These are phyloP conservation scores for Ornithorhynchus anatinus DNA, from an alignment of 2,113 vertebrate species.

Conservation along the genomic window DNA sequence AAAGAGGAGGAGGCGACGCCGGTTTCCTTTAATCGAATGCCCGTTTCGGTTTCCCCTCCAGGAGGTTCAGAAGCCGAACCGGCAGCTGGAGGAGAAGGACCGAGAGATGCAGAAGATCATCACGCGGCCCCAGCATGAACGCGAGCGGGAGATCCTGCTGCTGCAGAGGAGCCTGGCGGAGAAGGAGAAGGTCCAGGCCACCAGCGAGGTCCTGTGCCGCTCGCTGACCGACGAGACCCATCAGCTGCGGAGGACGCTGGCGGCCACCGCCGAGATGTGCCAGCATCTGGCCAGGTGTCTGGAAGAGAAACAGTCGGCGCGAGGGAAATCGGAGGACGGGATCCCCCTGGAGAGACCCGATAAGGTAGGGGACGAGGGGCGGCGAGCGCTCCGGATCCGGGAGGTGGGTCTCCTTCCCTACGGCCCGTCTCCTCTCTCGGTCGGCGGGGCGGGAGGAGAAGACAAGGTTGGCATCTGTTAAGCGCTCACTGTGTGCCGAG, in stretches of 20 bases:
- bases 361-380: no score
- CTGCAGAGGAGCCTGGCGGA: constrained; percentile 76
- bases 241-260: constrained; percentile 82
- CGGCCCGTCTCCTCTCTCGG: no score
- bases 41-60: constrained; percentile 41
- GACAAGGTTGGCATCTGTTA: neutral
- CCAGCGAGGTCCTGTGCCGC: constrained; percentile 79
- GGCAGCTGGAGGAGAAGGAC: constrained; percentile 76
- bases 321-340: constrained; percentile 21
- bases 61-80: constrained; percentile 81
- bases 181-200: constrained; percentile 75
- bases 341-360: constrained; percentile 26
- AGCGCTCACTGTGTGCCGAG: neutral
- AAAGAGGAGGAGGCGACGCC: no score
- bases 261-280: constrained; percentile 85
- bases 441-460: neutral
- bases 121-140: constrained; percentile 73
- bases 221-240: constrained; percentile 84
- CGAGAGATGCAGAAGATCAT: constrained; percentile 68
- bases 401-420: accelerated
- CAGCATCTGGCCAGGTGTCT: constrained; percentile 83
- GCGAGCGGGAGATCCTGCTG: constrained; percentile 75
- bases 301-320: constrained; percentile 68
- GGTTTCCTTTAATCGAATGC: neutral
- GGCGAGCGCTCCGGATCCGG: neutral